Evolutionary conservation across 2,888 invertebrate species (phyloP).

Genomic region (Agrilus mali): DNA sequence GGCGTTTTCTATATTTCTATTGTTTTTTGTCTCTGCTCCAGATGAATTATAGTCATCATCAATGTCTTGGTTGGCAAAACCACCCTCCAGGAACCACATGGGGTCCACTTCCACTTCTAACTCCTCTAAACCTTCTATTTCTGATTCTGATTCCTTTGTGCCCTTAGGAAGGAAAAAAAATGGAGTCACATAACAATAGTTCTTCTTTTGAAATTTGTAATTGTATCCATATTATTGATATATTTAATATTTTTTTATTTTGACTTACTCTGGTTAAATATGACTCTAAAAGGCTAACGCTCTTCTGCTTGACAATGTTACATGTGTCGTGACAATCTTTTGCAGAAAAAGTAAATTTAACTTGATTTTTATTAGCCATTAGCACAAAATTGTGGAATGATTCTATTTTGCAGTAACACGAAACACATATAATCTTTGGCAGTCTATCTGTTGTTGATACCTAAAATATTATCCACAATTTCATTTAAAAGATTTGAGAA

Average conservation of each 20-base stretch:
- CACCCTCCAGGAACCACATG: conserved; percentile 50
- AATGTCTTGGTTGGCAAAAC: conserved; percentile 24
- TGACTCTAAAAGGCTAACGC: conserved; percentile 36
- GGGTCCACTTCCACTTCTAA: conserved; percentile 60
- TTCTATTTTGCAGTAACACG: conserved; percentile 51
- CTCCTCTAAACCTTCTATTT: conserved; percentile 33
- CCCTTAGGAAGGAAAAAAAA: conserved; percentile 3
- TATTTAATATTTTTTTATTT: neutral
- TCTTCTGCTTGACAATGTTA: conserved; percentile 33
- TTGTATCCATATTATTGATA: neutral
- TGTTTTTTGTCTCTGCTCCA: neutral
- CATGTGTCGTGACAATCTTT: conserved; percentile 21
- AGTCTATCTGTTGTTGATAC: conserved; percentile 52
- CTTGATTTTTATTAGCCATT: conserved; percentile 50
- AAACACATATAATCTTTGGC: conserved; percentile 55
- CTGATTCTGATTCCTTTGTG: conserved; percentile 3
- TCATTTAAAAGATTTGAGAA: neutral
- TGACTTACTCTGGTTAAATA: conserved; percentile 39
- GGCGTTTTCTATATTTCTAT: too few relatives aligned
- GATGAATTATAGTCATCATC: conserved; percentile 12
- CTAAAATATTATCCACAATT: conserved; percentile 30
- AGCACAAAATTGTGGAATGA: conserved; percentile 54
- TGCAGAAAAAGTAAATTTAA: conserved; percentile 33
- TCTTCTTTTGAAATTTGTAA: neutral
- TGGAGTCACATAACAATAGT: neutral